These are phyloP conservation scores for Benthosema pterotum DNA, from an alignment of 2,797 vertebrate genomes.

Conservation along the genomic window DNA sequence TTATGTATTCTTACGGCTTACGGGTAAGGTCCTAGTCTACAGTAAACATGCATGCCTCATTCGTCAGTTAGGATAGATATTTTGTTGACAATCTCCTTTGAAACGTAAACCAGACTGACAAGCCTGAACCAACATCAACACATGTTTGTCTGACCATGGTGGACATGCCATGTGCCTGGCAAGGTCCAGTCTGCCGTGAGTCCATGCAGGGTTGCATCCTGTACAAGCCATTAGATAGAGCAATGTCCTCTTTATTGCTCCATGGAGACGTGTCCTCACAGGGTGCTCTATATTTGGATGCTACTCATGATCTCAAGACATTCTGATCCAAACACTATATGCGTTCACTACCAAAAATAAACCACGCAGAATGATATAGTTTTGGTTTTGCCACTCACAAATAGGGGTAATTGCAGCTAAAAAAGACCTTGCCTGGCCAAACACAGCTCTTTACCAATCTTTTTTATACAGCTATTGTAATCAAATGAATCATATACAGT, in stretches of 20 bases:
- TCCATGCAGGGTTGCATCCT: slow-evolving; percentile 42
- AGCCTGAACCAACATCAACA: slow-evolving; percentile 1
- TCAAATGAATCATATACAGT: not conserved
- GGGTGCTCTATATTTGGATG: slow-evolving; percentile 55
- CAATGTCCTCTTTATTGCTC: slow-evolving; percentile 41
- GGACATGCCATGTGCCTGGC: not conserved
- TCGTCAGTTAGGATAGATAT: too few relatives aligned
- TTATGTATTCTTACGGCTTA: too few relatives aligned
- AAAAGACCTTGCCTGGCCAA: too few relatives aligned
- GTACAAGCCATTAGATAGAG: slow-evolving; percentile 66
- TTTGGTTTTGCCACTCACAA: not conserved
- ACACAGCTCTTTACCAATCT: too few relatives aligned
- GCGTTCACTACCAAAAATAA: slow-evolving; percentile 16
- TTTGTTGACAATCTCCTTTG: not conserved
- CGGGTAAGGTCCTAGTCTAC: too few relatives aligned
- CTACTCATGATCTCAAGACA: slow-evolving; percentile 34
- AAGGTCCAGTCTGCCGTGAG: slow-evolving; percentile 5
- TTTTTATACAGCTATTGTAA: too few relatives aligned
- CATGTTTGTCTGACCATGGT: slow-evolving; percentile 1
- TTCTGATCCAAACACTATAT: slow-evolving; percentile 41
- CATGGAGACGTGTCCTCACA: slow-evolving; percentile 31
- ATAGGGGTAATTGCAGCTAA: not conserved
- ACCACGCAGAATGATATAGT: slow-evolving; percentile 8
- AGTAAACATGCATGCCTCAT: not conserved
- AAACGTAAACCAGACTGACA: not conserved